Evolutionary conservation across 2,113 vertebrate species (phyloP), one percentile per base, ranked within the genome.

Genomic region (Salvelinus alpinus): DNA sequence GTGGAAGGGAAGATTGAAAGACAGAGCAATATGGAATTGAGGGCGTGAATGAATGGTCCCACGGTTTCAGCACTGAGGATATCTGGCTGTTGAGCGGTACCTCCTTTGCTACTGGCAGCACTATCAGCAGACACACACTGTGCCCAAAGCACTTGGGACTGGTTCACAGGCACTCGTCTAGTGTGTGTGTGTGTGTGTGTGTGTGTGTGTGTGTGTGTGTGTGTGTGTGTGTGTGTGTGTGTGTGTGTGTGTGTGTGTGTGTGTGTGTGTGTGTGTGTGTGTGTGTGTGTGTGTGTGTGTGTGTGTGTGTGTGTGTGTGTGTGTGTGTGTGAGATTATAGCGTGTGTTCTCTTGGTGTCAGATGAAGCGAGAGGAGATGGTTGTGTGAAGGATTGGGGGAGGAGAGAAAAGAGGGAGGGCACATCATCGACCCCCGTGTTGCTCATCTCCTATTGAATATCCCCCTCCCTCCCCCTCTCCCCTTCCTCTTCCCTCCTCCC

Each of bases 121-220:
- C 62, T 65, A 27, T 65, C 64, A 65, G 64, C 64, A 65, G 64
- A 65, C 24, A 16, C 24, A 14, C 64, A 65, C 24, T 65, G 13
- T 29, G 22, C 24, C 27, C 27, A 13, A 65, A 27, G 64, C 22
- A 65, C 64, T 65, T 7, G 24, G 64, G 64, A 65, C 64, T 65
- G 64, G 25, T 65, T 29, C 6, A n/a, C 64, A 31, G 64, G 64
- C 64, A 12, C 64, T 65, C 13, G 25, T 65, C 14, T 74, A 20
- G 48, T 70, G 68, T 70, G 68, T 70, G 68, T 70, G 68, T 70
- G 48, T 71, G 69, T 71, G 69, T 57, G 60, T 71, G 44, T 24
- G 24, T 24, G 24, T 24, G 24, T 24, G 24, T 24, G 69, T 27
- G 48, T 70, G 68, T 70, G 69, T 70, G 69, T 70, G 69, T 51